A percentile compares a stretch with the other conserved stretches of the same genome.
phyloP scores from a whole-genome alignment of 2,113 vertebrate species.

The Pogona vitticeps region DNA sequence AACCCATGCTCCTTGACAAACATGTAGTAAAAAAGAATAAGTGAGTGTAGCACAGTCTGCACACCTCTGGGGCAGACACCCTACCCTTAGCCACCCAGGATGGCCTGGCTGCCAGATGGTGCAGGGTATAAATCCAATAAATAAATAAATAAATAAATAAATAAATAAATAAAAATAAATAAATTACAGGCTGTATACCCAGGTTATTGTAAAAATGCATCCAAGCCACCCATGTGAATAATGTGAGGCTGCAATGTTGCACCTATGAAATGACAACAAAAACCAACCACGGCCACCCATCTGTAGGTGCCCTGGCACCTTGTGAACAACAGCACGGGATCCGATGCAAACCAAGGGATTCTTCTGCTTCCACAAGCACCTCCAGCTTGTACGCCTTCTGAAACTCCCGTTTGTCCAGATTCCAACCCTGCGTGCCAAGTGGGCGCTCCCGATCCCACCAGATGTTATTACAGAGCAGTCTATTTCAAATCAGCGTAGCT shows the following conservation, averaged over 20 bases:
- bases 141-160: too few relatives aligned
- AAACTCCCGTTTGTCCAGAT: constrained; percentile 33
- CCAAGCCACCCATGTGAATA: too few relatives aligned
- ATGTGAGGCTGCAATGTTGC: too few relatives aligned
- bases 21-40: background rate
- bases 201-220: too few relatives aligned
- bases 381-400: too few relatives aligned
- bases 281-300: constrained; percentile 11
- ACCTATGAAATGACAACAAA: background rate
- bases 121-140: too few relatives aligned
- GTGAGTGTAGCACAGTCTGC: too few relatives aligned
- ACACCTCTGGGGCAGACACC: too few relatives aligned
- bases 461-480: background rate
- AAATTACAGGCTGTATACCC: too few relatives aligned
- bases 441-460: constrained; percentile 10
- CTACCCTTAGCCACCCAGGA: too few relatives aligned
- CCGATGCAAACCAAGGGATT: constrained; percentile 15
- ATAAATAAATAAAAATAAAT: too few relatives aligned
- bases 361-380: background rate
- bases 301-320: background rate
- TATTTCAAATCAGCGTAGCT: constrained; percentile 21
- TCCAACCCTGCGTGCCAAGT: background rate
- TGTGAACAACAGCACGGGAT: constrained; percentile 2
- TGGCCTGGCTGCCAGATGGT: too few relatives aligned
- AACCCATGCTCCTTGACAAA: background rate